Percentiles rank a stretch among this genome's conserved stretches.
Evolutionary conservation across 92 coral and sea anemone genomes (phyloP).

Genomic region (Bergia puertoricense): DNA sequence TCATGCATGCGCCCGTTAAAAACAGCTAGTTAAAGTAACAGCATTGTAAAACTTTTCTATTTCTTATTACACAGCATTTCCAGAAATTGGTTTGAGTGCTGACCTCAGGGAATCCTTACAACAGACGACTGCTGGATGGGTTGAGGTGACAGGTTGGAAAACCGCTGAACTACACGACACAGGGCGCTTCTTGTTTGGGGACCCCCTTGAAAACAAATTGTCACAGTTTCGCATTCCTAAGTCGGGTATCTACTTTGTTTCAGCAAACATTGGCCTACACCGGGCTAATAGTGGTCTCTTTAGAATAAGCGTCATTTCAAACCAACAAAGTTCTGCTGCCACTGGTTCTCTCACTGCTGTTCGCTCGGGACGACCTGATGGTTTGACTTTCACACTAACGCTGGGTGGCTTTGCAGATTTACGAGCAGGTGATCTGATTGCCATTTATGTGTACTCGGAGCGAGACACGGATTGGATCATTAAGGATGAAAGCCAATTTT

Average conservation of each 20-base stretch:
- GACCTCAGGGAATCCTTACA: conserved; percentile 47
- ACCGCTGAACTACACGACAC: conserved; percentile 38
- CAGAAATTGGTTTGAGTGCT: conserved; percentile 67
- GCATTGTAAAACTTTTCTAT: not conserved
- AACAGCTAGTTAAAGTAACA: not conserved
- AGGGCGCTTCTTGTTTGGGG: conserved; percentile 66
- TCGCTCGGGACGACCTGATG: conserved; percentile 37
- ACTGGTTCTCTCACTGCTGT: conserved; percentile 49
- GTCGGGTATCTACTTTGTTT: conserved; percentile 63
- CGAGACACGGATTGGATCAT: conserved; percentile 60
- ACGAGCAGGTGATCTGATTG: conserved; percentile 43
- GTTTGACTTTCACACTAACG: conserved; percentile 43
- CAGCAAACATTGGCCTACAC: conserved; percentile 46
- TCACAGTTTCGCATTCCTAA: conserved; percentile 60
- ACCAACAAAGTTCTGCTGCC: conserved; percentile 19
- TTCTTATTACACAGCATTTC: conserved; percentile 50
- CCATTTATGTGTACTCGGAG: conserved; percentile 57
- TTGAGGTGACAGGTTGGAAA: conserved; percentile 62
- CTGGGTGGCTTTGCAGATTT: conserved; percentile 61
- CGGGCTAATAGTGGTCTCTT: conserved; percentile 51
- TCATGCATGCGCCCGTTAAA: too few species aligned
- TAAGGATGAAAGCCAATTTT: conserved; percentile 57
- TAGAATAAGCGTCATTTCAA: conserved; percentile 38
- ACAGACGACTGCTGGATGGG: conserved; percentile 61
- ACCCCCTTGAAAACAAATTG: conserved; percentile 41